Evolutionary conservation across 2,888 invertebrate species (phyloP).

Genomic region (Epiblema foenella): DNA sequence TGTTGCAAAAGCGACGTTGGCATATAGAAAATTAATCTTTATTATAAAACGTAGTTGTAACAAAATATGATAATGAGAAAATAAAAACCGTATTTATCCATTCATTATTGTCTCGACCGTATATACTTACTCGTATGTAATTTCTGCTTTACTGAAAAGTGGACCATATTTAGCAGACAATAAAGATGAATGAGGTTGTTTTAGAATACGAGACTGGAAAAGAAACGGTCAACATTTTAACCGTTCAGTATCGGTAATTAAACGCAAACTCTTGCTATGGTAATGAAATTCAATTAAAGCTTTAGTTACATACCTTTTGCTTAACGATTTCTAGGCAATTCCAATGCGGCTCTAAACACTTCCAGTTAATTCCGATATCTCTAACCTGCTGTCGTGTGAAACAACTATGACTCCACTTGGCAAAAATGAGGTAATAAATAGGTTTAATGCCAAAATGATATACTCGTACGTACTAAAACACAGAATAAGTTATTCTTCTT

Average conservation of each 20-base stretch:
- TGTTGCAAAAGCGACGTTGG: background rate
- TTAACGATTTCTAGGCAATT: conserved; percentile 55
- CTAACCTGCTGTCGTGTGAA: background rate
- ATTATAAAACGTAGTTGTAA: background rate
- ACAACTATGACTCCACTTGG: too few relatives aligned
- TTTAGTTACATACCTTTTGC: conserved; percentile 56
- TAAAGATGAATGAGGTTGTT: conserved; percentile 50
- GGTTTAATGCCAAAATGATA: too few relatives aligned
- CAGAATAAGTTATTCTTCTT: too few relatives aligned
- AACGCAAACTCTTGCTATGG: conserved; percentile 72
- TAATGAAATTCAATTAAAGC: conserved; percentile 79
- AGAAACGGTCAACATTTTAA: conserved; percentile 28
- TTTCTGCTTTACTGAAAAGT: background rate
- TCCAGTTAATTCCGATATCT: conserved; percentile 35
- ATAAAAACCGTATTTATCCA: background rate
- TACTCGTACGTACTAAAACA: too few relatives aligned
- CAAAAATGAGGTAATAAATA: too few relatives aligned
- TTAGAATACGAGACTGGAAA: conserved; percentile 5
- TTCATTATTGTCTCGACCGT: background rate
- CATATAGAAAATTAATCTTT: background rate
- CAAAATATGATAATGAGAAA: background rate
- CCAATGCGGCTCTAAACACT: conserved; percentile 36
- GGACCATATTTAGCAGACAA: background rate
- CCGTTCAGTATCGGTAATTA: conserved; percentile 70
- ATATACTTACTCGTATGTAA: too few relatives aligned